A percentile compares a stretch with the other conserved stretches of the same genome.
Conservation (phyloP, 2,888 invertebrate genomes). For the Phengaris alcon region DNA sequence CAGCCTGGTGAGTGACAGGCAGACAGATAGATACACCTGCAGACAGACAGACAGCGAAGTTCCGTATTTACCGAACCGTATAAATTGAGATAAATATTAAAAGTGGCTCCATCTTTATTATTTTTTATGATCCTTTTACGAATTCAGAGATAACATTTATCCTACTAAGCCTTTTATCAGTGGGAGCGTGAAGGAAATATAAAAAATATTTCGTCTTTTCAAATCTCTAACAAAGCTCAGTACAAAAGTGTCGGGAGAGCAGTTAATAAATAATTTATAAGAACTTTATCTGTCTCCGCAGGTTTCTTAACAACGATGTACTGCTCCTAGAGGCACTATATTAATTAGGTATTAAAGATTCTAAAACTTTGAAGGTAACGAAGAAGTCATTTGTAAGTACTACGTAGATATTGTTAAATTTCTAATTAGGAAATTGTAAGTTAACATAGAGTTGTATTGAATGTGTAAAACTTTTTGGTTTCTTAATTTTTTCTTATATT, state of each 20-base stretch:
- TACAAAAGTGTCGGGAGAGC: constrained; percentile 42
- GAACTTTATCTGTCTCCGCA: constrained; percentile 45
- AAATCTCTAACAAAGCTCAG: constrained; percentile 42
- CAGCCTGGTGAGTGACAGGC: too few relatives aligned
- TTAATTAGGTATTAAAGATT: not conserved
- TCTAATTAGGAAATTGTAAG: too few relatives aligned
- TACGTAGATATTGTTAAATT: too few relatives aligned
- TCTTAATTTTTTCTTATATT: too few relatives aligned
- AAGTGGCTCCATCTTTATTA: not conserved
- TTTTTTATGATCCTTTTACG: constrained; percentile 18
- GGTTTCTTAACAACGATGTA: constrained; percentile 48
- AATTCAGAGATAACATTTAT: constrained; percentile 21
- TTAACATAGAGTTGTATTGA: too few relatives aligned
- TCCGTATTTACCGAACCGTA: too few relatives aligned
- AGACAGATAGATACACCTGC: too few relatives aligned
- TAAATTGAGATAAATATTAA: not conserved
- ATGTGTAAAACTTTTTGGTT: too few relatives aligned
- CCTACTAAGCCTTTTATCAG: constrained; percentile 22
- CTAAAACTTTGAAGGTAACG: not conserved
- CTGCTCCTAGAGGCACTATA: constrained; percentile 34
- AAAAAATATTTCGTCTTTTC: constrained; percentile 31
- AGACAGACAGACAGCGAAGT: too few relatives aligned
- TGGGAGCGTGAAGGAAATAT: constrained; percentile 22
- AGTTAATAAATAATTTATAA: constrained; percentile 65
- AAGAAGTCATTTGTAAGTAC: too few relatives aligned